Conservation (phyloP, 2,888 invertebrate genomes). For the Apodemia hepburni region DNA sequence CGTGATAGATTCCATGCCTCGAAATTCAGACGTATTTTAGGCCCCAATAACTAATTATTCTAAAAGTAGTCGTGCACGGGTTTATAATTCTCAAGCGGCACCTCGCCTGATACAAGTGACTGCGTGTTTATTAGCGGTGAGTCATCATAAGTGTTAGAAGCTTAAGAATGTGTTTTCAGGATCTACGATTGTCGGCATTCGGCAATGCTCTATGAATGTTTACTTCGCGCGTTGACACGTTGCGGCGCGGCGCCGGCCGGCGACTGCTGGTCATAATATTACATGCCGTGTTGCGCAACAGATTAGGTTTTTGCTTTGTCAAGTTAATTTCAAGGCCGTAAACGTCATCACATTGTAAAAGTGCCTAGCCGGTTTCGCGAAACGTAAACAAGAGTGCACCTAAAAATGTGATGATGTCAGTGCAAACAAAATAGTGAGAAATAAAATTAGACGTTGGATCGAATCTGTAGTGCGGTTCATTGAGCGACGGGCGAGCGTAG, state of each 20-base stretch:
- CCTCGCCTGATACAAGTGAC: conserved; percentile 37
- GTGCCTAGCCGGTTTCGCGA: conserved; percentile 49
- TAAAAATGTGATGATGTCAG: conserved; percentile 75
- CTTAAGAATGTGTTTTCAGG: conserved; percentile 30
- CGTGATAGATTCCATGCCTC: conserved; percentile 12
- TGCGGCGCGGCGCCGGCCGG: conserved; percentile 36
- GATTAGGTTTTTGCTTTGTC: conserved; percentile 31
- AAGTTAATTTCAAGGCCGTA: conserved; percentile 33
- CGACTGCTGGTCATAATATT: conserved; percentile 38
- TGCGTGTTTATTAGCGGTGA: conserved; percentile 44
- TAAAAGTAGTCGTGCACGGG: conserved; percentile 34
- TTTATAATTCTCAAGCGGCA: conserved; percentile 8
- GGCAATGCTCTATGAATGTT: conserved; percentile 43
- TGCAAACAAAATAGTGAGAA: conserved; percentile 69
- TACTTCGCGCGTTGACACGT: conserved; percentile 38
- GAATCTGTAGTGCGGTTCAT: conserved; percentile 67
- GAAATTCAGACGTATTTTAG: not conserved
- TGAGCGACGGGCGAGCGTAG: conserved; percentile 75
- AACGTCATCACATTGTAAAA: conserved; percentile 49
- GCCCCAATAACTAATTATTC: conserved; percentile 11
- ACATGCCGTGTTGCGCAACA: conserved; percentile 40
- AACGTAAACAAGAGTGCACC: conserved; percentile 73
- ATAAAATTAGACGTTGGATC: conserved; percentile 69
- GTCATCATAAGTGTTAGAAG: conserved; percentile 40
- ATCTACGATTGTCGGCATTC: conserved; percentile 31